Evolutionary conservation across 2,113 vertebrate genomes (phyloP).

Genomic region (Phaethornis superciliosus): DNA sequence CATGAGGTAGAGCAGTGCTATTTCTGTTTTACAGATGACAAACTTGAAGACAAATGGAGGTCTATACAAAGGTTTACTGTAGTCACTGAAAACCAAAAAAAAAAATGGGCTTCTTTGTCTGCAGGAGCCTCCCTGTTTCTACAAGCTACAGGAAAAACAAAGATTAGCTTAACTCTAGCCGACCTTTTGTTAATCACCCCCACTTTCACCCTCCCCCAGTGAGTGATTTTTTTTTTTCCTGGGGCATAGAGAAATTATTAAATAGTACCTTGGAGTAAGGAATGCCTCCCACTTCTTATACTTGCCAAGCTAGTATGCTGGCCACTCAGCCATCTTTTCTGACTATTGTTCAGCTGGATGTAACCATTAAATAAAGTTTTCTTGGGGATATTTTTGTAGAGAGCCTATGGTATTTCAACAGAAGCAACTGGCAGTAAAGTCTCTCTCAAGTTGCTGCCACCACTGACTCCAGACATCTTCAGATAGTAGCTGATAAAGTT

Average conservation of each 20-base stretch:
- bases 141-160: neutral
- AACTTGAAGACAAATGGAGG: neutral
- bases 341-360: neutral
- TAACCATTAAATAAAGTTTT: neutral
- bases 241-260: neutral
- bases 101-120: neutral
- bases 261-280: neutral
- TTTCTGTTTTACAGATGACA: neutral
- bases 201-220: neutral
- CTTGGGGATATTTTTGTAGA: conserved; percentile 12
- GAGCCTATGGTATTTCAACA: neutral
- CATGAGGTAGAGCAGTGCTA: neutral
- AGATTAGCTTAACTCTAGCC: neutral
- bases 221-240: neutral
- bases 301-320: neutral
- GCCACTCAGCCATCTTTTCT: neutral
- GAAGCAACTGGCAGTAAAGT: conserved; percentile 7
- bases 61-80: neutral
- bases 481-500: conserved; percentile 74
- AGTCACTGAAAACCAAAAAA: neutral
- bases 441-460: conserved; percentile 40
- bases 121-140: neutral
- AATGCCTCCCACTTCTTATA: neutral
- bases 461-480: conserved; percentile 63
- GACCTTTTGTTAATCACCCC: neutral